Evolutionary conservation across 2,888 invertebrate genomes (phyloP).

Genomic region (Trissonchulus latispiculum): DNA sequence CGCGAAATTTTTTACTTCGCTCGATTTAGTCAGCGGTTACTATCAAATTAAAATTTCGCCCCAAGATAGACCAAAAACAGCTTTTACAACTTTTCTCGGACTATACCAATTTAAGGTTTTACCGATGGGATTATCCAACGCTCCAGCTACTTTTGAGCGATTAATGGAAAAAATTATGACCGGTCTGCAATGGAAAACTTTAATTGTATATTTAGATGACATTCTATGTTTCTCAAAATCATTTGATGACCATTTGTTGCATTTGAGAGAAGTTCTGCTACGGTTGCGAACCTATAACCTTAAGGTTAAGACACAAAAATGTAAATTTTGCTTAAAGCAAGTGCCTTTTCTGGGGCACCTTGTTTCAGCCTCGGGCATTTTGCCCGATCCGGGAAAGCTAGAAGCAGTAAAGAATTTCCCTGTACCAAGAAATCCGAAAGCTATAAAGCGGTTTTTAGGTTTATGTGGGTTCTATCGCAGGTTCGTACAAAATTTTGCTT

Average conservation of each 20-base stretch:
- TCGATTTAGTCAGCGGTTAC: background rate
- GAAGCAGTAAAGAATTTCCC: slow-evolving; percentile 25
- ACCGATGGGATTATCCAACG: slow-evolving; percentile 9
- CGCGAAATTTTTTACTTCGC: background rate
- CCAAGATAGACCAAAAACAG: background rate
- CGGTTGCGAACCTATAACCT: slow-evolving; percentile 21
- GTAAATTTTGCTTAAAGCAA: slow-evolving; percentile 17
- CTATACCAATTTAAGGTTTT: background rate
- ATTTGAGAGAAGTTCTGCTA: slow-evolving; percentile 25
- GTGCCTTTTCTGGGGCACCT: slow-evolving; percentile 25
- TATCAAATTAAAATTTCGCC: background rate
- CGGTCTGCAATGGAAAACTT: background rate
- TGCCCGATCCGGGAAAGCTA: slow-evolving; percentile 24
- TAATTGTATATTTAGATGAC: slow-evolving; percentile 25
- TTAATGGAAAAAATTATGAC: slow-evolving; percentile 17
- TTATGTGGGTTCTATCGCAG: slow-evolving; percentile 25
- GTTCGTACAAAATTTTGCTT: slow-evolving; percentile 26
- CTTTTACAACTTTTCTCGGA: background rate
- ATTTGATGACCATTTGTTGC: slow-evolving; percentile 21
- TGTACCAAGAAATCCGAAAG: slow-evolving; percentile 24
- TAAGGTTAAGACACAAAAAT: slow-evolving; percentile 28
- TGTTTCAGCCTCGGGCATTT: slow-evolving; percentile 20
- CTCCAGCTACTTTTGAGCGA: slow-evolving; percentile 16
- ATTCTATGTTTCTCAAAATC: slow-evolving; percentile 24
- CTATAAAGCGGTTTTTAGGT: slow-evolving; percentile 28